Evolutionary conservation across 1,140 invertebrate species (phyloP), one percentile per base, ranked within the genome.

Genomic region (Nilaparvata lugens): DNA sequence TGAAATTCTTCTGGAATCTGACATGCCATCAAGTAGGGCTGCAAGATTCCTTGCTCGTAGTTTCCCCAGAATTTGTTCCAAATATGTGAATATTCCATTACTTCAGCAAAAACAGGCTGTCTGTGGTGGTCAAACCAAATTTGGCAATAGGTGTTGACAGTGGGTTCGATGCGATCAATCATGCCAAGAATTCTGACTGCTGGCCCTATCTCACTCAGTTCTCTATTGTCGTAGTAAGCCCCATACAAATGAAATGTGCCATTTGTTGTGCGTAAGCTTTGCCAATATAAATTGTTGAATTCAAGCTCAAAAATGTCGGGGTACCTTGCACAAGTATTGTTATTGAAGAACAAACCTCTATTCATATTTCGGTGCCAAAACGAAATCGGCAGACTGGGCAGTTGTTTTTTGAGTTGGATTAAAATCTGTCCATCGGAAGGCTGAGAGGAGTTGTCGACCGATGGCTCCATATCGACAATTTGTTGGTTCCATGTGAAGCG

Each of bases 31-130:
- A 96, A 75, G 70, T 93, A 95, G 0, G 93, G 93, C 72, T 95
- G 92, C 66, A 93, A 89, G 52, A 94, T 88, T 6, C 88, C 89
- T 71, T 94, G 87, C 69, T 91, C 90, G 72, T 94, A 94, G 72
- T 95, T 95, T 19, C 92, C 92, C 92, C 92, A 95, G 72, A 93
- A 93, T 56, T 86, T 84, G 70, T 92, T 91, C 93, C 93, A 96
- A 62, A 94, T 89, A 70, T 95, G 95, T 68, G 93, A 94, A 74
- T 95, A 95, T 71, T 93, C 91, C 58, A 89, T 81, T 2, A 83
- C 84, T 66, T 88, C 87, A 3, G 89, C 83, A 19, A 95, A 81
- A 2, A 87, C 83, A 9, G 87, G 87, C 64, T 88, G 86, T 60
- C 84, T 86, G 62, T 87, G 82, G 18, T 85, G 83, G 43, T 92